Conservation (phyloP, 92 coral and sea anemone species). For the Porites evermanni region DNA sequence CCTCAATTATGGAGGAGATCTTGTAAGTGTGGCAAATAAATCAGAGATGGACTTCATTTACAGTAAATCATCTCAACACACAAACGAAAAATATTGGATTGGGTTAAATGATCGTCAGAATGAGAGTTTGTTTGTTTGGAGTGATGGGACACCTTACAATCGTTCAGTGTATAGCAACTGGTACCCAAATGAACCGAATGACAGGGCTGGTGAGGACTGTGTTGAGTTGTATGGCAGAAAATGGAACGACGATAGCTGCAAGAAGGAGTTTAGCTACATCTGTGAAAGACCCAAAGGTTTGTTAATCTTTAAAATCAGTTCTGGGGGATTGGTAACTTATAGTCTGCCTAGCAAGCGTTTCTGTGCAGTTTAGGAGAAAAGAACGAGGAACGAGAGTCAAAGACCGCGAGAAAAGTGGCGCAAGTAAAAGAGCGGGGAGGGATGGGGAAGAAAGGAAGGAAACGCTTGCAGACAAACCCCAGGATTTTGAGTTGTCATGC, state of each 20-base stretch:
- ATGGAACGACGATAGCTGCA: conserved; percentile 90
- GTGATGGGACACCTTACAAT: conserved; percentile 78
- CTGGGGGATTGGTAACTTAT: not conserved
- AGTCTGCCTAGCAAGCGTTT: no score
- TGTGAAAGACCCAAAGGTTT: conserved; percentile 83
- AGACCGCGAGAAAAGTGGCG: no score
- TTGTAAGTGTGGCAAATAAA: conserved; percentile 70
- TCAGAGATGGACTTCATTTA: conserved; percentile 77
- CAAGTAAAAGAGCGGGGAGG: no score
- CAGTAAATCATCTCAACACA: conserved; percentile 36
- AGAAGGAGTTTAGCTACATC: conserved; percentile 76
- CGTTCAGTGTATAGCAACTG: conserved; percentile 69
- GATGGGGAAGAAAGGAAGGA: no score
- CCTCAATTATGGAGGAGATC: conserved; percentile 82
- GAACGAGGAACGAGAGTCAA: no score
- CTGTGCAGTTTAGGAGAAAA: no score
- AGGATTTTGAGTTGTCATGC: no score
- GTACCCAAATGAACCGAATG: conserved; percentile 84
- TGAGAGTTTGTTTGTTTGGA: conserved; percentile 85
- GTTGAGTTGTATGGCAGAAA: conserved; percentile 55
- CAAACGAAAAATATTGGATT: conserved; percentile 81
- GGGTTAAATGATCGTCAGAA: conserved; percentile 84
- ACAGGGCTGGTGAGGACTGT: conserved; percentile 83
- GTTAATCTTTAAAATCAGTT: not conserved
- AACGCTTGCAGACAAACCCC: no score